Base-by-base conservation (phyloP, 1,140 invertebrate species). In the Phocides pigmalion region DNA sequence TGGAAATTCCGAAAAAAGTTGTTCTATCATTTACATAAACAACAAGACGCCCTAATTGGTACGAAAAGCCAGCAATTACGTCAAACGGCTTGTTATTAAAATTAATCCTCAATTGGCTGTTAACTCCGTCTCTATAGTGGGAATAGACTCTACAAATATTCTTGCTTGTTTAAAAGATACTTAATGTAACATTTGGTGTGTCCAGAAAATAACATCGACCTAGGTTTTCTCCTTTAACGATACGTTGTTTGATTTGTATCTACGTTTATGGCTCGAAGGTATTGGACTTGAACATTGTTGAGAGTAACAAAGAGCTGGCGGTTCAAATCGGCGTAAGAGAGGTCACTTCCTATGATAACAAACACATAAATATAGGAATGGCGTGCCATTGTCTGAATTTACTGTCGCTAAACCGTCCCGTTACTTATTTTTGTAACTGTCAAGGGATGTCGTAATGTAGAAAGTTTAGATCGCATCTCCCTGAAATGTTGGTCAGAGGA, bases 351-450 rank as follows among this genome's bases (percentile, higher is more conserved):
- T 70, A 72, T 81, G 81, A 82, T 82, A 82, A 82, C 81, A 82
- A 81, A 82, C 81, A 79, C 81, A 82, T 82, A 82, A 82, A 82
- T 82, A 82, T 65, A 69, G 66, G 69, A 70, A 70, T 68, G 67
- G 68, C 41, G 66, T 62, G 70, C 77, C 70, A 79, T 80, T 80
- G 80, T 79, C 74, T 69, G 72, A 80, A 80, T 78, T 78, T 80
- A 80, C 75, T 65, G 72, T 63, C 75, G 65, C 59, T 70, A 71
- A 75, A 62, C 68, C 69, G 62, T 74, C 67, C 61, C 68, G 68
- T 62, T 68, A 69, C 25, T 47, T 47, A 59, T 59, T 59, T 59
- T 59, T 47, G 56, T 59, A 28, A 59, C 42, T 59, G 56, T 59
- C 42, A 35, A 59, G 28, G 42, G 44, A 47, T 59, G 56, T 59